phyloP scores from a whole-genome alignment of 2,113 vertebrate species.

The Noturus placidus region DNA sequence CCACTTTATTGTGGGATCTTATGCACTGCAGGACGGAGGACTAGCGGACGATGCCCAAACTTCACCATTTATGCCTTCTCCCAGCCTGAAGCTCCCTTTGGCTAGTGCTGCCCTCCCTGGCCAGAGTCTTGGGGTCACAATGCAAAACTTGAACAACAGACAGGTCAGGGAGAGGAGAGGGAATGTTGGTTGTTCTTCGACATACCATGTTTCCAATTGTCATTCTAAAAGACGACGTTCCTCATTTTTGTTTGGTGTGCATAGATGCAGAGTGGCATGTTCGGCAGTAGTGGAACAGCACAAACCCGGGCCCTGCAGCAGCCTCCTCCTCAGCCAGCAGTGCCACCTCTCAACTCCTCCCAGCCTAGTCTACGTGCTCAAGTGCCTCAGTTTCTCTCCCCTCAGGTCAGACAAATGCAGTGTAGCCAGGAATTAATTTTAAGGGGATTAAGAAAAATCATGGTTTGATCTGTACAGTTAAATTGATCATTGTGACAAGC shows the following conservation, averaged over 20 bases:
- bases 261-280: constrained; percentile 91
- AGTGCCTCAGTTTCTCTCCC: constrained; percentile 96
- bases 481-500: neutral
- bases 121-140: constrained; percentile 82
- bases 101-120: constrained; percentile 95
- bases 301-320: constrained; percentile 76
- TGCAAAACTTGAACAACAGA: constrained; percentile 99
- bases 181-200: neutral
- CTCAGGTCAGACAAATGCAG: constrained; percentile 74
- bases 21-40: constrained; percentile 81
- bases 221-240: too few relatives aligned
- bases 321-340: constrained; percentile 65
- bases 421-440: neutral
- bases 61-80: constrained; percentile 99
- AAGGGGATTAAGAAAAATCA: neutral
- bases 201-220: neutral
- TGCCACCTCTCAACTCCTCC: constrained; percentile 79
- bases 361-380: constrained; percentile 92
- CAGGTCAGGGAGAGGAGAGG: constrained; percentile 77
- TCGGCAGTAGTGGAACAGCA: constrained; percentile 93
- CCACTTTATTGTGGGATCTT: neutral
- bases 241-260: neutral
- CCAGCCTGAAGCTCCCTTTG: constrained; percentile 89
- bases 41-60: constrained; percentile 93
- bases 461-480: neutral